Conservation (phyloP, 2,888 invertebrate species). For the Lasioglossum morio region DNA sequence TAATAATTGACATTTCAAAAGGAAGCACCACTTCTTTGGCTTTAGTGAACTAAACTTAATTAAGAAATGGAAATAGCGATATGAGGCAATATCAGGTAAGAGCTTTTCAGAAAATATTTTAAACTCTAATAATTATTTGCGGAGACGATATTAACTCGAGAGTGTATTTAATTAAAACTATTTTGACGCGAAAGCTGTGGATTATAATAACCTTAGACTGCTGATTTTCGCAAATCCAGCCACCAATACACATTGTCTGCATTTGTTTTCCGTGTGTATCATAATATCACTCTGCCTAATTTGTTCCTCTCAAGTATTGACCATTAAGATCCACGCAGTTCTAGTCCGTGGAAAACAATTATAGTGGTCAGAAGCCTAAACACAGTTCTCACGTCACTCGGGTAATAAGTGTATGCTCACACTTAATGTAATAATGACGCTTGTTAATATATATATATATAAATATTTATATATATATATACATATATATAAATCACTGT, state of each 20-base stretch:
- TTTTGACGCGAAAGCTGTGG: conserved; percentile 65
- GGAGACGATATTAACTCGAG: conserved; percentile 58
- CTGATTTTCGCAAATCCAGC: conserved; percentile 84
- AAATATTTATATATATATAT: conserved; percentile 10
- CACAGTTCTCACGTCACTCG: conserved; percentile 66
- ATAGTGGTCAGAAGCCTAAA: conserved; percentile 67
- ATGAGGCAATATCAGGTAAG: conserved; percentile 58
- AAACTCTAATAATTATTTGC: conserved; percentile 48
- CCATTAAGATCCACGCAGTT: conserved; percentile 60
- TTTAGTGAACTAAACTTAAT: conserved; percentile 56
- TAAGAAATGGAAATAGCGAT: conserved; percentile 57
- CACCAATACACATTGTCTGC: conserved; percentile 89
- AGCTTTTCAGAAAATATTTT: conserved; percentile 50
- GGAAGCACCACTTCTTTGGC: conserved; percentile 69
- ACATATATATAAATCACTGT: conserved; percentile 49
- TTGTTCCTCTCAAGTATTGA: conserved; percentile 60
- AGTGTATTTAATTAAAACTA: conserved; percentile 56
- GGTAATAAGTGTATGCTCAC: conserved; percentile 56
- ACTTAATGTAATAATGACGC: conserved; percentile 63
- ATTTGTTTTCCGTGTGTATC: conserved; percentile 81
- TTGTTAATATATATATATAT: conserved; percentile 50
- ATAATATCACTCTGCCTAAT: conserved; percentile 71
- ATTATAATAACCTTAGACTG: conserved; percentile 69
- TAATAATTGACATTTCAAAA: conserved; percentile 69
- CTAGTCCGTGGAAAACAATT: conserved; percentile 57